Percentiles rank a stretch among this genome's conserved stretches.
These are phyloP conservation scores for Orchestia grillus DNA, from an alignment of 1,140 invertebrate species.

Conservation along the genomic window DNA sequence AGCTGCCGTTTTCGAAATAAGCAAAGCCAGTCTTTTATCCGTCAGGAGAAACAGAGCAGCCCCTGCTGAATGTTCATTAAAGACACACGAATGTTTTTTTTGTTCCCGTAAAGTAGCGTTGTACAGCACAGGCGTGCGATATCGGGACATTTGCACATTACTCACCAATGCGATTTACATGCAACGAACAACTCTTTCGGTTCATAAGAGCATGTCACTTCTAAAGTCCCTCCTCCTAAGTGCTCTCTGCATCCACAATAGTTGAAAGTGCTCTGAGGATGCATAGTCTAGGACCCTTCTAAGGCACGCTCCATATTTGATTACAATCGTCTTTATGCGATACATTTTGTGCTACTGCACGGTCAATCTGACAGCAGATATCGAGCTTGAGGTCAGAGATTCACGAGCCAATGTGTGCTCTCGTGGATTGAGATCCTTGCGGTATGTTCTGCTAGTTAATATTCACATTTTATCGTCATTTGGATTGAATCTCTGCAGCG, in stretches of 20 bases:
- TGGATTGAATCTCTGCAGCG: not conserved
- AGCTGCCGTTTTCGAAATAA: not conserved
- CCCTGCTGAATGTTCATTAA: not conserved
- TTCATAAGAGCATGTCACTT: not conserved
- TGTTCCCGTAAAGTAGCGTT: not conserved
- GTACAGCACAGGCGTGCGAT: not conserved
- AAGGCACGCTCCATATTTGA: not conserved
- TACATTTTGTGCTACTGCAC: not conserved
- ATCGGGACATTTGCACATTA: not conserved
- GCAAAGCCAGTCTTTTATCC: not conserved
- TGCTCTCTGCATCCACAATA: not conserved
- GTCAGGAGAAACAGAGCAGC: not conserved
- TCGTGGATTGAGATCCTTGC: not conserved
- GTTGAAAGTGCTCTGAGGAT: not conserved
- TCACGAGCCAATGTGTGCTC: not conserved
- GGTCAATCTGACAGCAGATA: not conserved
- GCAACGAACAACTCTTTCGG: not conserved
- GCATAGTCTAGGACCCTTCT: not conserved
- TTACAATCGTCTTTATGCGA: not conserved
- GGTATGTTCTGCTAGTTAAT: not conserved
- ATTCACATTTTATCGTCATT: not conserved
- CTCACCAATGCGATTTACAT: not conserved
- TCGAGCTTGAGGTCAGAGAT: not conserved
- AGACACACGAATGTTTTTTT: not conserved
- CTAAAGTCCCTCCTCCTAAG: not conserved